Conservation (phyloP, 1,140 invertebrate genomes). For the Drosophila virilis region DNA sequence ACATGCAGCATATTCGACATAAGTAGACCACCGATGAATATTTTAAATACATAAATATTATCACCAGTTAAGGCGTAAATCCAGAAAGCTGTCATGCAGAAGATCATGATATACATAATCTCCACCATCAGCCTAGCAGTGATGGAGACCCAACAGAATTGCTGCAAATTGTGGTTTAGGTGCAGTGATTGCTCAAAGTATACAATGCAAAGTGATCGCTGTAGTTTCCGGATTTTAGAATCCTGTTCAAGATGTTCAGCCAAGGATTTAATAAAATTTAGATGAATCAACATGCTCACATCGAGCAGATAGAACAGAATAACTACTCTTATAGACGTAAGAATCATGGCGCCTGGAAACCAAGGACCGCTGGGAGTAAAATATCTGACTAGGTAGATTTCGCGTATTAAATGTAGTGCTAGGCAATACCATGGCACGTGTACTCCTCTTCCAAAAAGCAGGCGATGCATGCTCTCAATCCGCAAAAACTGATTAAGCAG, state of each 20-base stretch:
- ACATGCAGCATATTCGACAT: neutral
- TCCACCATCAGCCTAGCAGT: neutral
- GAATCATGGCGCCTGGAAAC: no score
- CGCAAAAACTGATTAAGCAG: neutral
- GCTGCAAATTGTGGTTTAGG: neutral
- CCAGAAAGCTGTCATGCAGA: neutral
- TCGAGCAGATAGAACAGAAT: neutral
- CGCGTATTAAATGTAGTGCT: neutral
- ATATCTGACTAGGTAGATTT: neutral
- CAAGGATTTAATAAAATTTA: neutral
- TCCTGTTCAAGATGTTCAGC: neutral
- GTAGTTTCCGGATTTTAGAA: no score
- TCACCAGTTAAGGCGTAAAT: neutral
- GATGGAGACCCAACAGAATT: neutral
- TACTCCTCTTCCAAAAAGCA: neutral
- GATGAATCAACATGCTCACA: neutral
- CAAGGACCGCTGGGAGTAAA: neutral
- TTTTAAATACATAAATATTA: neutral
- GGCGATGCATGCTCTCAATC: neutral
- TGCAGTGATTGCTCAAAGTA: conserved; percentile 1
- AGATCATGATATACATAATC: neutral
- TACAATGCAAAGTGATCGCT: neutral
- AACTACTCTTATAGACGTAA: neutral
- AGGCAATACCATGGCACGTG: neutral
- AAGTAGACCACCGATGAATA: neutral